Percentiles rank a stretch among this genome's conserved stretches.
phyloP scores from a whole-genome alignment of 2,797 vertebrate genomes.

The Emys orbicularis region DNA sequence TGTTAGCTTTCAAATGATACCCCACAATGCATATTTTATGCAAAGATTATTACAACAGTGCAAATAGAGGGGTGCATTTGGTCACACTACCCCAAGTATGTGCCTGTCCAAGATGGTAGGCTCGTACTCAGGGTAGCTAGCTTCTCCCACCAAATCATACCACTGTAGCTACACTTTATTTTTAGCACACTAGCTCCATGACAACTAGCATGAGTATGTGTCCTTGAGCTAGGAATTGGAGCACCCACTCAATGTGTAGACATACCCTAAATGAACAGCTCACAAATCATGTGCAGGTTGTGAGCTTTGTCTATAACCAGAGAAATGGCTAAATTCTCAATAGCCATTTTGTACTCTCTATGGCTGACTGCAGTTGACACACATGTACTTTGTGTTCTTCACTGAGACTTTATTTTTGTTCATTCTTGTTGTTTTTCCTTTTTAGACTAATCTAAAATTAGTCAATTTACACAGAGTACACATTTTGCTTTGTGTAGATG shows the following conservation, averaged over 20 bases:
- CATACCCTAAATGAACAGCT: not conserved
- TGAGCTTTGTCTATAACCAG: not conserved
- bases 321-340: not conserved
- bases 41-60: not conserved
- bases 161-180: not conserved
- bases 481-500: not conserved
- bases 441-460: not conserved
- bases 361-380: not conserved
- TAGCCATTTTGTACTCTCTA: rapidly evolving
- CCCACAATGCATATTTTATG: not conserved
- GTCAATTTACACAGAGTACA: not conserved
- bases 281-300: not conserved
- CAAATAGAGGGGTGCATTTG: not conserved
- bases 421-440: not conserved
- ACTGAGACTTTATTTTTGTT: not conserved
- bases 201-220: not conserved
- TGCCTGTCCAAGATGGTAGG: not conserved
- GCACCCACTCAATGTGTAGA: not conserved
- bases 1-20: not conserved
- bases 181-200: not conserved
- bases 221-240: not conserved
- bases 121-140: not conserved
- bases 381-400: not conserved
- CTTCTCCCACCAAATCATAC: not conserved
- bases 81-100: not conserved